Base-by-base conservation (phyloP, 2,888 invertebrate genomes). In the Tetragnatha montana region DNA sequence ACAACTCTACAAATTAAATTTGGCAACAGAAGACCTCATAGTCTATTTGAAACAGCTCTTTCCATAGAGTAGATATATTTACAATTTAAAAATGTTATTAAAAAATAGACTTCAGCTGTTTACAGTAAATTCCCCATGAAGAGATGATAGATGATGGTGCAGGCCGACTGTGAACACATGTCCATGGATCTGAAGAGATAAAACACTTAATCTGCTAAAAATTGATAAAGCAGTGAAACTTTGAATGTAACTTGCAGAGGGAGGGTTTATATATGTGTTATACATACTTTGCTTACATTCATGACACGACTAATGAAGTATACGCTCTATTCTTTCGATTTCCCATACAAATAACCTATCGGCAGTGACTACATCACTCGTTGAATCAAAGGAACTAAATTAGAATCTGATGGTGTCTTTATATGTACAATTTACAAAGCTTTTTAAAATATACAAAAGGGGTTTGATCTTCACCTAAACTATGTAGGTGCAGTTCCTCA, bases 1-100 rank as follows among this genome's bases (percentile, higher is more conserved):
- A 86, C 74, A 82, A 81, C 68, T 74, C 82, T 87, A 87, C 86
- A 87, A 87, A 86, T 89, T 83, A 84, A 85, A 89, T 89, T 89
- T 89, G 86, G 89, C 86, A 89, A 89, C 86, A 87, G 73, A 87
- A 87, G 89, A 87, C 89, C 79, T 74, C 51, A 47, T n/a, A 82
- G 78, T 87, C 89, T 87, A 87, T 86, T 60, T 17, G 50, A 82
- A 82, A 87, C 86, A 87, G 81, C 81, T 81, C 81, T 82, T 90
- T 68, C 81, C 73, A 74, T 81, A 78, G 86, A 87, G 74, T 79
- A 79, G 73, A 74, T 87, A 35, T 35, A 90, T 90, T 86, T 90
- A 90, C 89, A 90, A 78, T 82, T 85, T 90, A 82, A 90, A 90
- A 90, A 82, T 87, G 73, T 85, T 90, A 90, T 90, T 90, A 83